These are phyloP conservation scores for Lypha dubia DNA, from an alignment of 2,888 invertebrate species.

Conservation along the genomic window DNA sequence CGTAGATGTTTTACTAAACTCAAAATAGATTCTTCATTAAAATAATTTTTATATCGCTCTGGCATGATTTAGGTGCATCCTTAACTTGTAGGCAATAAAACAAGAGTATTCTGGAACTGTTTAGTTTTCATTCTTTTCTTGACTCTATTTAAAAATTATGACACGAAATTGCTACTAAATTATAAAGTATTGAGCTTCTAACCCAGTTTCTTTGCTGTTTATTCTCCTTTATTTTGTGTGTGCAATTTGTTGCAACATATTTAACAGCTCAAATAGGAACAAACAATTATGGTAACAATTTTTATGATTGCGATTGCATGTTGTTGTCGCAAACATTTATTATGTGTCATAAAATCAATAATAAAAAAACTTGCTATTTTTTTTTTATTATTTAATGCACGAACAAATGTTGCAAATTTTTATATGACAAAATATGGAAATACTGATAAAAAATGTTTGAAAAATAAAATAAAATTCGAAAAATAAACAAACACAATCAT, in stretches of 20 bases:
- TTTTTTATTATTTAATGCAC: conserved; percentile 23
- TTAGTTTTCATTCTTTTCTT: background rate
- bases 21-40: too few relatives aligned
- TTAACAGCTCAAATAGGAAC: conserved; percentile 13
- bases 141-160: background rate
- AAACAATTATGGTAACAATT: conserved; percentile 39
- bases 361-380: conserved; percentile 47
- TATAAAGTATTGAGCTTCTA: conserved; percentile 3
- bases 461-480: conserved; percentile 40
- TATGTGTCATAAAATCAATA: conserved; percentile 71
- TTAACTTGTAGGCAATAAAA: too few relatives aligned
- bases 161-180: background rate
- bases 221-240: background rate
- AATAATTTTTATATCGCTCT: too few relatives aligned
- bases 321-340: conserved; percentile 69
- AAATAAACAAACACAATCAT: conserved; percentile 35
- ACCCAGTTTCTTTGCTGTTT: background rate
- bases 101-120: too few relatives aligned
- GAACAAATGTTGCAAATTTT: conserved; percentile 40
- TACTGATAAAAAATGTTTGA: conserved; percentile 16
- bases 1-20: too few relatives aligned
- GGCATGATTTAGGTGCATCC: too few relatives aligned
- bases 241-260: conserved; percentile 36
- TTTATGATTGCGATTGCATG: conserved; percentile 61
- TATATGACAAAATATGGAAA: conserved; percentile 34